Evolutionary conservation across 2,797 vertebrate genomes (phyloP).

Genomic region (Microctenopoma lineatum): DNA sequence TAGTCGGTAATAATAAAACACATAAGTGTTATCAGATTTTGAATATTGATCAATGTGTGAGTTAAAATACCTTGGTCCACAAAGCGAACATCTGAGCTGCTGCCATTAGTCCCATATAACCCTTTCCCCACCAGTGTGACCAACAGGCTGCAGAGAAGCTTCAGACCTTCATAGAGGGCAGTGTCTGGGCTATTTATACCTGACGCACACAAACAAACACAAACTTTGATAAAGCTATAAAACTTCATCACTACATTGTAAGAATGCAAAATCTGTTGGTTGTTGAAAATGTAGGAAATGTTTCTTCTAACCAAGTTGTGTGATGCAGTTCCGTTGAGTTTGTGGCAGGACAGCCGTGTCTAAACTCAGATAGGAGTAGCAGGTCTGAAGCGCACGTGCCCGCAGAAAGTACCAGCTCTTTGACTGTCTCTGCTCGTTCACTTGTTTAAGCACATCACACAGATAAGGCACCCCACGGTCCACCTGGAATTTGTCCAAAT

Average conservation of each 20-base stretch:
- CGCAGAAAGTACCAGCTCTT: conserved; percentile 92
- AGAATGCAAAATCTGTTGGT: background rate
- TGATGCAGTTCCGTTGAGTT: conserved; percentile 78
- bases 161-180: conserved; percentile 87
- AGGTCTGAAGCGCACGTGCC: conserved; percentile 84
- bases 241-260: background rate
- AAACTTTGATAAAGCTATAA: background rate
- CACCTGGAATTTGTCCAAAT: conserved; percentile 75
- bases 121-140: conserved; percentile 87
- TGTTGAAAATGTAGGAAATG: background rate
- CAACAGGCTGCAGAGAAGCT: conserved; percentile 89
- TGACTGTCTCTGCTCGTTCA: conserved; percentile 82
- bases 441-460: conserved; percentile 83
- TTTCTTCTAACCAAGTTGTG: conserved; percentile 79
- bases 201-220: conserved; percentile 48
- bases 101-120: conserved; percentile 74
- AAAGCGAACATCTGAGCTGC: conserved; percentile 77
- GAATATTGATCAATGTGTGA: background rate
- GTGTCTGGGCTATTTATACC: conserved; percentile 87
- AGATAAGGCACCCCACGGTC: conserved; percentile 81
- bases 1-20: background rate
- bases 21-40: background rate
- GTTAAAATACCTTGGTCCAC: conserved; percentile 84
- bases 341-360: conserved; percentile 76
- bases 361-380: conserved; percentile 85